Percentiles rank a stretch among this genome's conserved stretches.
These are phyloP conservation scores for Ophioderma brevispina DNA, from an alignment of 35 echinoderm and acorn worm genomes.

Conservation along the genomic window DNA sequence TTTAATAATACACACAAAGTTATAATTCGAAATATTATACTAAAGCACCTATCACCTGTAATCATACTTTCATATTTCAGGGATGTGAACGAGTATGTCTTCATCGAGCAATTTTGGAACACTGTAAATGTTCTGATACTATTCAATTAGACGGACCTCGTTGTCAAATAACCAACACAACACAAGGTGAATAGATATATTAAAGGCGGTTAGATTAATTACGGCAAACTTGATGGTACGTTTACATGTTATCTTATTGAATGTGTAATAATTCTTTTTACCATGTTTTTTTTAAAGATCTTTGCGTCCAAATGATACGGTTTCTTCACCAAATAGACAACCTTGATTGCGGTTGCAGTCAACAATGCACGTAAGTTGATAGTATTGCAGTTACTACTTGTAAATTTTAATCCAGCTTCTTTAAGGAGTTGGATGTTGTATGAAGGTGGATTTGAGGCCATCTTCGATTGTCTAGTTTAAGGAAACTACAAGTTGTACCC, in stretches of 20 bases:
- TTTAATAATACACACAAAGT: no score
- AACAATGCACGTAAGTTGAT: slow-evolving; percentile 51
- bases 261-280: no score
- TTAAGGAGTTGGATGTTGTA: neutral
- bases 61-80: neutral
- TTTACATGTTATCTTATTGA: no score
- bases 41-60: no score
- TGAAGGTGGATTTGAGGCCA: neutral
- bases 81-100: slow-evolving; percentile 2
- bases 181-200: slow-evolving; percentile 39
- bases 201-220: no score
- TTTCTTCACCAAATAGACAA: slow-evolving; percentile 11
- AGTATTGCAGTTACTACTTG: neutral
- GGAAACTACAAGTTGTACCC: no score
- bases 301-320: slow-evolving; percentile 52
- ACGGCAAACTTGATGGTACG: no score
- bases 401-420: neutral
- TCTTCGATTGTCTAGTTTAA: no score
- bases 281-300: slow-evolving; percentile 12
- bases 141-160: slow-evolving; percentile 17
- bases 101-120: neutral
- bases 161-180: slow-evolving; percentile 9
- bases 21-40: no score
- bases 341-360: slow-evolving; percentile 24
- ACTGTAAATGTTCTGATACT: slow-evolving; percentile 29